Conservation (phyloP, 2,797 vertebrate genomes). For the Odontamblyopus lacepedii region DNA sequence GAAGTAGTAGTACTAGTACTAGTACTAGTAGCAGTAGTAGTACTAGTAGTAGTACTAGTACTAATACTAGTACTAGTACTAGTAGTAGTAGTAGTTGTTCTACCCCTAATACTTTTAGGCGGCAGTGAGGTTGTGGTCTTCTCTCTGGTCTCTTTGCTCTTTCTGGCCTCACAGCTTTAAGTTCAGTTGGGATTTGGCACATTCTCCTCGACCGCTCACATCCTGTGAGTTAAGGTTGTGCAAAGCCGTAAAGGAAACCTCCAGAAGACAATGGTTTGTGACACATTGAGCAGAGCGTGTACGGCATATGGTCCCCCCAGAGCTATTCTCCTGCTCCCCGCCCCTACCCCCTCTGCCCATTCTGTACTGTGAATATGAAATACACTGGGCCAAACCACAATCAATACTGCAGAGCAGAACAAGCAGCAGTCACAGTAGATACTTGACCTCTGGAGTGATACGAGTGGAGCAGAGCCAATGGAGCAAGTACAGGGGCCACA, state of each 20-base stretch:
- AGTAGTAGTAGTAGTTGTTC: background rate
- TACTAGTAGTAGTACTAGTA: too few species aligned
- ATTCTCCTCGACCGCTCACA: background rate
- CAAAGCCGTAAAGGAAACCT: constrained; percentile 1
- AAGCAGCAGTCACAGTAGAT: constrained; percentile 25
- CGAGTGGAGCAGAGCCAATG: background rate
- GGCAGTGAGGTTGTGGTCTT: background rate
- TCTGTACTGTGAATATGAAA: constrained; percentile 14
- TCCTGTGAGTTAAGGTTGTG: background rate
- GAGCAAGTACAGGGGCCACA: background rate
- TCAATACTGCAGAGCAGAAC: constrained; percentile 44
- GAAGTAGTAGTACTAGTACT: too few species aligned
- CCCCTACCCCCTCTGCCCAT: constrained; percentile 10
- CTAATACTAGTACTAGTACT: background rate
- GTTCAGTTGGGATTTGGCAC: background rate
- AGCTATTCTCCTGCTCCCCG: constrained; percentile 2
- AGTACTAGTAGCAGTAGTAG: too few species aligned
- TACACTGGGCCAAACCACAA: constrained; percentile 21
- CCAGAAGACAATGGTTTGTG: constrained; percentile 8
- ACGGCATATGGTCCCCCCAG: constrained; percentile 14
- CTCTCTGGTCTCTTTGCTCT: background rate
- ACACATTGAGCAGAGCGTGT: background rate
- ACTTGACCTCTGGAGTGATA: constrained; percentile 28
- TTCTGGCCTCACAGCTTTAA: background rate
- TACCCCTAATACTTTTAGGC: background rate